Percentiles rank a stretch among this genome's conserved stretches.
These are phyloP conservation scores for Zosterops borbonicus DNA, from an alignment of 2,113 vertebrate genomes.

Conservation along the genomic window DNA sequence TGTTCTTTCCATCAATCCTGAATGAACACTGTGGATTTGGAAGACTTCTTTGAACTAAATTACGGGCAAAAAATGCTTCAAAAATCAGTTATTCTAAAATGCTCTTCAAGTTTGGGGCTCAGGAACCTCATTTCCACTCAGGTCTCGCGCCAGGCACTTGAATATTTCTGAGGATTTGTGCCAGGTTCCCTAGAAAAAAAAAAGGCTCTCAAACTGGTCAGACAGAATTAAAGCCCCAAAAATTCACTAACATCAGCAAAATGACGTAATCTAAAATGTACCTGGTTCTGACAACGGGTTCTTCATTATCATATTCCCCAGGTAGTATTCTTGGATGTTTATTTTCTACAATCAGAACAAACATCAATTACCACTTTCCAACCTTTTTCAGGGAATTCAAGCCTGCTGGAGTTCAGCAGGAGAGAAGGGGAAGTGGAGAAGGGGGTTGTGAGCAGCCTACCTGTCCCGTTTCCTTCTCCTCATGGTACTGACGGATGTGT, in stretches of 20 bases:
- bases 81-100: not conserved
- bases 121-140: not conserved
- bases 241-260: not conserved
- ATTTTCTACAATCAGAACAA: constrained; percentile 81
- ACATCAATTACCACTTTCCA: constrained; percentile 1
- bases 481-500: constrained; percentile 94
- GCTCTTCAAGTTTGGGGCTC: not conserved
- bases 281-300: constrained; percentile 78
- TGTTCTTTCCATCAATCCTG: not conserved
- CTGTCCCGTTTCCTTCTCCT: constrained; percentile 97
- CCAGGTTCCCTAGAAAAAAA: not conserved
- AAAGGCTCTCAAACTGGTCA: not conserved
- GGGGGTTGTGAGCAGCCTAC: constrained; percentile 66
- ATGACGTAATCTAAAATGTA: constrained; percentile 57
- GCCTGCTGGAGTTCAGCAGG: not conserved
- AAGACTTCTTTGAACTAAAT: not conserved
- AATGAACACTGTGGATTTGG: not conserved
- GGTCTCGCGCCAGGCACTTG: not conserved
- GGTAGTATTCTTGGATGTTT: constrained; percentile 94
- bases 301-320: constrained; percentile 85
- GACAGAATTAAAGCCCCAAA: not conserved
- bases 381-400: not conserved
- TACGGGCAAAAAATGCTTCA: not conserved
- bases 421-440: not conserved
- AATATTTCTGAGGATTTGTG: not conserved